Evolutionary conservation across 2,797 vertebrate species (phyloP).

Genomic region (Psittacula derbiana): DNA sequence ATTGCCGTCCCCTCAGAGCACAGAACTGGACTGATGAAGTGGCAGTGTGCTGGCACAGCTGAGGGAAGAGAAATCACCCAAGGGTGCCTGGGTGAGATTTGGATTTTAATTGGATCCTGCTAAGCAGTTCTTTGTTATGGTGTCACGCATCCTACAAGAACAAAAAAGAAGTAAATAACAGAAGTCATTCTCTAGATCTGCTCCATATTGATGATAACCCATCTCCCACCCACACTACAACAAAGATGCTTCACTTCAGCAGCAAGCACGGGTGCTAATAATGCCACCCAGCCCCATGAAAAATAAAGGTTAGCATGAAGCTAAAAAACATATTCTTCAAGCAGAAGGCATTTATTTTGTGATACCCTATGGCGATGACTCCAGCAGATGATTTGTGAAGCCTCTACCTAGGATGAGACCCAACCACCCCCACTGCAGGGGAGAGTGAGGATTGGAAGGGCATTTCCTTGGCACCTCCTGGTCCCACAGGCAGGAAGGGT

Average conservation of each 20-base stretch:
- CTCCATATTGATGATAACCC: conserved; percentile 45
- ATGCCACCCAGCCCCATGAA: conserved; percentile 31
- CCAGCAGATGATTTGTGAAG: neutral
- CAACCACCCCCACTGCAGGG: rapidly evolving
- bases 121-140: neutral
- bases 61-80: neutral
- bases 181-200: conserved; percentile 37
- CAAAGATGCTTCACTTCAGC: conserved; percentile 52
- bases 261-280: conserved; percentile 18
- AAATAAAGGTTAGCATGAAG: conserved; percentile 24
- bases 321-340: conserved; percentile 46
- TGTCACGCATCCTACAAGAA: neutral
- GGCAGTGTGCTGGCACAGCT: rapidly evolving
- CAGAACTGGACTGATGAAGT: rapidly evolving
- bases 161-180: conserved; percentile 48
- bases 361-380: neutral
- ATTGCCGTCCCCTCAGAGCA: rapidly evolving
- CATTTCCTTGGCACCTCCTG: neutral
- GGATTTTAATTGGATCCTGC: conserved; percentile 8
- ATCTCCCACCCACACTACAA: conserved; percentile 26
- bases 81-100: neutral
- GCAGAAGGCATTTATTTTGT: conserved; percentile 19
- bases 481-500: neutral
- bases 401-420: neutral
- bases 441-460: rapidly evolving